Conservation (phyloP, 1,140 invertebrate genomes). For the Bombus cullumanus region DNA sequence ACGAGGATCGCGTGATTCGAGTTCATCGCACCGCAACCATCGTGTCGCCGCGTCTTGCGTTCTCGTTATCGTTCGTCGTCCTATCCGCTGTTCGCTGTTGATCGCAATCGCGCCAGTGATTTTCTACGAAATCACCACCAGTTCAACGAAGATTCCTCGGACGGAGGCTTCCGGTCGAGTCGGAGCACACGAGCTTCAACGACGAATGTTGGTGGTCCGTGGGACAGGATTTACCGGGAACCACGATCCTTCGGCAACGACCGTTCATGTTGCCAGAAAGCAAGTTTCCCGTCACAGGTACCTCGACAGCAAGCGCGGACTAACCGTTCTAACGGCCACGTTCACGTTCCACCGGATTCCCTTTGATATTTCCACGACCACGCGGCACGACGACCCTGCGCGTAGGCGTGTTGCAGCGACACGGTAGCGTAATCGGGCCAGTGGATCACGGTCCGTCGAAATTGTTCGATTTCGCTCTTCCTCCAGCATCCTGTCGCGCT, state of each 20-base stretch:
- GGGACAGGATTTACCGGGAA: conserved; percentile 23
- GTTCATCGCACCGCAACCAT: conserved; percentile 27
- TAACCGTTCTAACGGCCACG: no score
- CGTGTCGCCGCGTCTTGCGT: not conserved
- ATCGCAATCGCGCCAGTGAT: not conserved
- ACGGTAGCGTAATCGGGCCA: conserved; percentile 47
- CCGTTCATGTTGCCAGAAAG: conserved; percentile 82
- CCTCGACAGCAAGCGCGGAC: no score
- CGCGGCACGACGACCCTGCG: not conserved
- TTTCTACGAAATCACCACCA: not conserved
- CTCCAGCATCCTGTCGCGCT: no score
- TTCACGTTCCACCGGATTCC: fast-evolving
- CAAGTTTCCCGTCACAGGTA: conserved; percentile 82
- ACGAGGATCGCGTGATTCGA: conserved; percentile 14
- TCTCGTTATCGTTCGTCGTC: not conserved
- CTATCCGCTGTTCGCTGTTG: no score
- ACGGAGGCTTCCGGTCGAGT: not conserved
- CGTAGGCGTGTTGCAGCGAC: conserved; percentile 10
- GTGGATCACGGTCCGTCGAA: conserved; percentile 49
- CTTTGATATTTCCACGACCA: no score
- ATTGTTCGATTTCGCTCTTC: not conserved
- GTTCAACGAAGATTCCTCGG: no score
- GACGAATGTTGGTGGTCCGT: not conserved
- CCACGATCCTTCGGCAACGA: not conserved
- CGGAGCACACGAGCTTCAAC: no score